phyloP scores from a whole-genome alignment of 2,888 invertebrate genomes.

The Pomacea canaliculata region DNA sequence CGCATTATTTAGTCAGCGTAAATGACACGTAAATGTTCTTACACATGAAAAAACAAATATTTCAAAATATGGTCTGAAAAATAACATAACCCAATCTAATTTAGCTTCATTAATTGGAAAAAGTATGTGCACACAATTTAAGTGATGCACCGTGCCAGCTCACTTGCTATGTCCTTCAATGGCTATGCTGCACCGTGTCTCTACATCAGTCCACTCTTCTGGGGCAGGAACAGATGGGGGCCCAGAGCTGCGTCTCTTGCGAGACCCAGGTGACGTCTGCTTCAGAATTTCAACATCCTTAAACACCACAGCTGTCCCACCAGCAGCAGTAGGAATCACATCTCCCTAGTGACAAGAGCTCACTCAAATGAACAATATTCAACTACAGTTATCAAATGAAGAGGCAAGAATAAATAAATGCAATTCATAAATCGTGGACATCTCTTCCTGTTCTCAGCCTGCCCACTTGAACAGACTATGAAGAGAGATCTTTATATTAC shows the following conservation, averaged over 20 bases:
- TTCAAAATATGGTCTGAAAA: too few species aligned
- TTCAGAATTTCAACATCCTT: constrained; percentile 90
- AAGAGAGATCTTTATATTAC: too few species aligned
- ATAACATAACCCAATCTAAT: too few species aligned
- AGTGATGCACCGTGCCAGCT: not conserved
- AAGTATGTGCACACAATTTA: too few species aligned
- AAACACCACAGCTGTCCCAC: constrained; percentile 94
- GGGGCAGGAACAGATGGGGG: constrained; percentile 56
- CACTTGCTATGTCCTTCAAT: constrained; percentile 60
- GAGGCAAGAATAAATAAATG: not conserved
- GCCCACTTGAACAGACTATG: too few species aligned
- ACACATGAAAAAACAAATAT: too few species aligned
- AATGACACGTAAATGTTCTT: too few species aligned
- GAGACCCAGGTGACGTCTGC: constrained; percentile 63
- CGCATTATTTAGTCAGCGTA: too few species aligned
- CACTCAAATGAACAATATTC: not conserved
- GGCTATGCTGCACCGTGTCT: constrained; percentile 63
- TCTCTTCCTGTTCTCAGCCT: too few species aligned
- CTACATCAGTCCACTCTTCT: constrained; percentile 67
- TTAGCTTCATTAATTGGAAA: too few species aligned
- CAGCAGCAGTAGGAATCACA: constrained; percentile 91
- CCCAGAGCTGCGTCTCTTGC: constrained; percentile 59
- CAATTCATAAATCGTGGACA: not conserved
- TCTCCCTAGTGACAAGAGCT: constrained; percentile 77
- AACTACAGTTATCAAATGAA: not conserved